phyloP scores from a whole-genome alignment of 2,797 vertebrate species.

The Diglossa cyanea region DNA sequence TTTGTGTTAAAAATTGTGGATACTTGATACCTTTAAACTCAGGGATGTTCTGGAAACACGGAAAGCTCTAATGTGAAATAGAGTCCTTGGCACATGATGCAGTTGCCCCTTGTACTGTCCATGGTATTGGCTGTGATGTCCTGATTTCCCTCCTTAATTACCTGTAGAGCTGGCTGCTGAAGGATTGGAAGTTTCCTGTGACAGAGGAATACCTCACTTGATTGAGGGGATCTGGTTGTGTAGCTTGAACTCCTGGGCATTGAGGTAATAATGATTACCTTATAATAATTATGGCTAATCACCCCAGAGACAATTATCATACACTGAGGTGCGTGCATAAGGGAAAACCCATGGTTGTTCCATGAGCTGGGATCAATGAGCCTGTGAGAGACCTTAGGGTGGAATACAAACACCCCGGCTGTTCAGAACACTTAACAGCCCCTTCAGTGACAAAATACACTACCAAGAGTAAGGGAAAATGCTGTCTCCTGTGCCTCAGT shows the following conservation, averaged over 20 bases:
- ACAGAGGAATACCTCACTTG: background rate
- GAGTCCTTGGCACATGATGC: background rate
- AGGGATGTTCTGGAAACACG: background rate
- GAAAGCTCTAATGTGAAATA: background rate
- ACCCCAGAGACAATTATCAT: background rate
- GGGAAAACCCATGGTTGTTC: background rate
- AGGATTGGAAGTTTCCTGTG: background rate
- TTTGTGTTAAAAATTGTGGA: background rate
- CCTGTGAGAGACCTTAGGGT: background rate
- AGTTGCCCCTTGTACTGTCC: background rate
- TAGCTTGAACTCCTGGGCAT: background rate
- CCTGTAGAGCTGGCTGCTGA: background rate
- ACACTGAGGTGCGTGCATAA: rapidly evolving
- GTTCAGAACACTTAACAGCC: background rate
- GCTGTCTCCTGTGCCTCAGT: background rate
- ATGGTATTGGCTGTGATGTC: rapidly evolving
- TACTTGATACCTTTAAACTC: background rate
- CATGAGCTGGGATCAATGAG: background rate
- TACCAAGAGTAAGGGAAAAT: background rate
- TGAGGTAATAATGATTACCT: background rate
- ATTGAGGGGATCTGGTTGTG: background rate
- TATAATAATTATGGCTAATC: background rate
- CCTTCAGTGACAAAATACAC: background rate
- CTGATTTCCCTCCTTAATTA: background rate
- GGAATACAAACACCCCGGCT: background rate